phyloP scores from a whole-genome alignment of 2,888 invertebrate genomes.

The Piscicola geometra region DNA sequence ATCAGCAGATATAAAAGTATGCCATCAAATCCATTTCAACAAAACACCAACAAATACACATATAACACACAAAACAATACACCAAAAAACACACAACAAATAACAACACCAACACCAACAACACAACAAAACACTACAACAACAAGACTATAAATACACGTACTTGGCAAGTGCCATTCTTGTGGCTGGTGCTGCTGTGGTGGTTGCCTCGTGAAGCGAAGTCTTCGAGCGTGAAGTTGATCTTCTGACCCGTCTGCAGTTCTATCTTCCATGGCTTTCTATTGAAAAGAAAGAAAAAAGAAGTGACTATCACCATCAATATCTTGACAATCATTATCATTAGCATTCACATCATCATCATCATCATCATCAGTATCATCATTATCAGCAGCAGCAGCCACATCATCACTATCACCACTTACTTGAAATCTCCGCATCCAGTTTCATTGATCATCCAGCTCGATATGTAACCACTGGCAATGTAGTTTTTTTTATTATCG shows the following conservation, averaged over 20 bases:
- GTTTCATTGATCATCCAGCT: conserved; percentile 28
- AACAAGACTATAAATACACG: background rate
- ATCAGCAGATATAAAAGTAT: no score
- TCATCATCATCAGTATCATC: conserved; percentile 17
- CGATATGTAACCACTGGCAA: conserved; percentile 12
- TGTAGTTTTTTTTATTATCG: background rate
- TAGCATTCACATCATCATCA: conserved; percentile 11
- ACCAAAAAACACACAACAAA: no score
- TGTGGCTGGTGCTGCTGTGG: background rate
- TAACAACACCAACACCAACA: no score
- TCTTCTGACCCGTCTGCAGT: conserved; percentile 4
- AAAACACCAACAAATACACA: no score
- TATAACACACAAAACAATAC: no score
- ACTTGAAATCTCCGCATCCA: conserved; percentile 18
- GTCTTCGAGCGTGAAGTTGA: conserved; percentile 33
- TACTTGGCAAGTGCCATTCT: background rate
- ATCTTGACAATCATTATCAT: background rate
- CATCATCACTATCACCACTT: conserved; percentile 16
- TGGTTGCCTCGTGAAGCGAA: background rate
- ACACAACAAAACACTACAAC: background rate
- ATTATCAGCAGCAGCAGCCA: background rate
- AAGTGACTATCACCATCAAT: background rate
- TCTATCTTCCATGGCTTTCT: conserved; percentile 24
- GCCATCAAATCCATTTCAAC: no score
- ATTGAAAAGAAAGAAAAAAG: background rate